These are phyloP conservation scores for Uloborus diversus DNA, from an alignment of 1,140 invertebrate species.

Conservation along the genomic window DNA sequence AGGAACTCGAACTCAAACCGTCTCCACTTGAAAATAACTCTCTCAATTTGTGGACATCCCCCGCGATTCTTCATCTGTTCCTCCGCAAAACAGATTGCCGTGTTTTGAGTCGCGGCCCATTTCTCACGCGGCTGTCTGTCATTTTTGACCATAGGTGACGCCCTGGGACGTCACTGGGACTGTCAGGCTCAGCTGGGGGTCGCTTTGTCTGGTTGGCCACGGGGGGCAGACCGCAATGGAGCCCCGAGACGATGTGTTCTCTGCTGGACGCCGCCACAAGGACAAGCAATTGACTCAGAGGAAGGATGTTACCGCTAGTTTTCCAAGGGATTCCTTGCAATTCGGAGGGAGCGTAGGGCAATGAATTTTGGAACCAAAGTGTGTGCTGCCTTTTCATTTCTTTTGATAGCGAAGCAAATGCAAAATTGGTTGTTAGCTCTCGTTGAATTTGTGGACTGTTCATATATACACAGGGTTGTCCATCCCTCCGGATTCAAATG, in stretches of 20 bases:
- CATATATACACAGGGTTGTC: not conserved
- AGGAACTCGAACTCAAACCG: no score
- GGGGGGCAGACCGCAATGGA: constrained; percentile 32
- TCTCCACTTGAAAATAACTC: no score
- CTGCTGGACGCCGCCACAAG: constrained; percentile 28
- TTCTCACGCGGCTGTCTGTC: constrained; percentile 53
- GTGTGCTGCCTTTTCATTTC: no score
- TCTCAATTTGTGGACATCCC: not conserved
- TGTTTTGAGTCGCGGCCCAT: constrained; percentile 45
- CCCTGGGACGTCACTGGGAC: constrained; percentile 36
- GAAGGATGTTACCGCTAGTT: constrained; percentile 31
- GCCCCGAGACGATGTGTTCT: constrained; percentile 5
- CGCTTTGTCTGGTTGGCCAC: constrained; percentile 15
- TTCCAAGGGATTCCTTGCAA: no score
- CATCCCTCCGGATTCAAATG: not conserved
- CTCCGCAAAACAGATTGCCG: constrained; percentile 30
- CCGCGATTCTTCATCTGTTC: not conserved
- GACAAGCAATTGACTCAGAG: constrained; percentile 40
- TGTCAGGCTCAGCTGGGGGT: constrained; percentile 37
- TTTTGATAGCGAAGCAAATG: no score
- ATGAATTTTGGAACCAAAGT: no score
- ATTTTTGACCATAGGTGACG: constrained; percentile 47
- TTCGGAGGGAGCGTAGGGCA: no score
- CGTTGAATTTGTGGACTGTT: not conserved
- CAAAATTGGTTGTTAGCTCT: no score